Evolutionary conservation across 2,113 vertebrate species (phyloP), one percentile per base, ranked within the genome.

Genomic region (Takifugu bimaculatus): DNA sequence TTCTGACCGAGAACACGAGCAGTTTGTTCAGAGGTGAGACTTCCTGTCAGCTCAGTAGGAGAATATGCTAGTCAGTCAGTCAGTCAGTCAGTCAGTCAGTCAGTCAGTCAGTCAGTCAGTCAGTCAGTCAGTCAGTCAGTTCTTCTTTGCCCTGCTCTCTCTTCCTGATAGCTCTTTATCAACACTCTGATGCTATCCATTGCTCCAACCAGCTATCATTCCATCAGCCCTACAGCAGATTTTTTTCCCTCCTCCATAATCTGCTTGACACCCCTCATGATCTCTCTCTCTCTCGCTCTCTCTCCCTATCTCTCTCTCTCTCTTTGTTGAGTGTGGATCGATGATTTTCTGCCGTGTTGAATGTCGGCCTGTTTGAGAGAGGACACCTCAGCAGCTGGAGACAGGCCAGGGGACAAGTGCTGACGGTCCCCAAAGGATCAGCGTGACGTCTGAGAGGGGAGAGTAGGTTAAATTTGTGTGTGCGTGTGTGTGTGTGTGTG

Each of bases 351-450:
- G 69, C 76, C 61, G 71, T 63, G 72, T 58, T 84, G 83, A 82
- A 85, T 84, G 86, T 83, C 81, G 79, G 70, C 20, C 57, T 69
- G 74, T 75, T 79, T 74, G 68, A 78, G 70, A 77, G 70, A 83
- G 79, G 86, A 72, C 72, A 69, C 68, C 20, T 20, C 26, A 0
- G 68, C 62, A 63, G 59, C 61, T 66, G 74, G 68, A 75, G 77
- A 55, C 74, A 77, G 1, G 67, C 72, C 70, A 54, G 53, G 58
- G 74, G 72, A 78, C 57, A 50, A 58, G 43, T 13, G 32, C 62
- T 49, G 68, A 54, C 75, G 72, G 77, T 67, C 79, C 69, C 55
- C 65, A 49, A 60, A 51, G 50, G 52, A 76, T 82, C 70, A 74
- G 77, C 59, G 45, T 35, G 63, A 62, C 63, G 59, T 29, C 13